Evolutionary conservation across 2,113 vertebrate species (phyloP), one percentile per base, ranked within the genome.

Genomic region (Solea senegalensis): DNA sequence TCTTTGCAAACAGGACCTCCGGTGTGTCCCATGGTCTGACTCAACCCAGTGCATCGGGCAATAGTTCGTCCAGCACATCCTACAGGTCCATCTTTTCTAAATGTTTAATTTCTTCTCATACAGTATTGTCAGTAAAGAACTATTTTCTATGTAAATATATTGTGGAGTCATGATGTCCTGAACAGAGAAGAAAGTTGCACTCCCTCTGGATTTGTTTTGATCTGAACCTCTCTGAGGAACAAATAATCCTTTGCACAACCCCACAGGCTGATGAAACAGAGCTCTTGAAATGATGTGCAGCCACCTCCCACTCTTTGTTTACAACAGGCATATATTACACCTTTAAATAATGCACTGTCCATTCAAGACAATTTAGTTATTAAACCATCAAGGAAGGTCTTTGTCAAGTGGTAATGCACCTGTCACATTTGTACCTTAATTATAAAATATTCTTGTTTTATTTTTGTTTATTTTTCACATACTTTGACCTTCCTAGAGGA

Each of bases 41-140:
- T 4, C 52, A 56, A 9, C 53, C 52, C 43, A 56, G 28, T 46
- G 44, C n/a, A 72, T 46, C 44, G 4, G 49, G 21, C 9, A 63
- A 26, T 8, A 55, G 15, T 44, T 51, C 54, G 53, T 66, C 70
- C 45, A 57, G 44, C 49, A 50, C 49, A 50, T 16, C 49, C 49
- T 50, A 50, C 49, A 50, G 49, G 49, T 16, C 49, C 49, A 50
- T 50, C n/a, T 50, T 50, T 50, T 50, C n/a, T 16, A 48, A 48
- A 48, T n/a, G n/a, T n/a, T n/a, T n/a, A n/a, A 50, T 16, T 8
- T 16, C 49, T 16, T 50, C 15, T 16, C n/a, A 50, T 50, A 49
- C 46, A 50, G 49, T 50, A 16, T 16, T 21, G n/a, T 50, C n/a
- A 16, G 1, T 10, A 50, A 50, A 50, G 12, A 15, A 11, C 46